phyloP scores from a whole-genome alignment of 2,113 vertebrate species.

The Lasiurus borealis region DNA sequence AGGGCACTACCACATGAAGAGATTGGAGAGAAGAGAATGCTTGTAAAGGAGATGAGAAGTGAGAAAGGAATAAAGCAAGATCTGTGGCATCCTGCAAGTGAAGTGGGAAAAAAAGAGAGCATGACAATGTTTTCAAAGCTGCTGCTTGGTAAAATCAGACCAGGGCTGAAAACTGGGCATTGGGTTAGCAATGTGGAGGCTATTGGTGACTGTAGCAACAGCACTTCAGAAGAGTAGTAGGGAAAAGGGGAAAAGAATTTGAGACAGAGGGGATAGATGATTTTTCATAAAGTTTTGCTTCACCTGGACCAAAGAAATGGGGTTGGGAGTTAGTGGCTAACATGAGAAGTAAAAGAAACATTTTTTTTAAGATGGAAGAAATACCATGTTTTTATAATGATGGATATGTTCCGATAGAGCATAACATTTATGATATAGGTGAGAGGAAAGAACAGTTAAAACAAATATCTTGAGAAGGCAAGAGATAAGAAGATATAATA shows the following conservation, averaged over 20 bases:
- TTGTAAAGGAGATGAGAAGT: background rate
- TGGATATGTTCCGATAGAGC: background rate
- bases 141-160: background rate
- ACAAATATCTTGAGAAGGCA: background rate
- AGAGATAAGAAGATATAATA: background rate
- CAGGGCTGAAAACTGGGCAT: background rate
- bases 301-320: background rate
- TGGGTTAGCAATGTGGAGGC: background rate
- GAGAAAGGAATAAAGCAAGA: background rate
- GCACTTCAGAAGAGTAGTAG: background rate
- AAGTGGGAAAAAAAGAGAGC: background rate
- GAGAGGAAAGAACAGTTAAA: background rate
- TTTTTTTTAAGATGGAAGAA: background rate
- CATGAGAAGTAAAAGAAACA: background rate
- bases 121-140: background rate
- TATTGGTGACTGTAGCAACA: background rate
- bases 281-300: background rate
- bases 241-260: background rate
- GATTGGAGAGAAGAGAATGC: background rate
- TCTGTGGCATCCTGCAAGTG: background rate
- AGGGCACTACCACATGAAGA: background rate
- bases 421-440: background rate
- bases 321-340: background rate
- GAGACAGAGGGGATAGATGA: too few relatives aligned
- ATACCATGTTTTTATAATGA: background rate